These are phyloP conservation scores for Takifugu ocellatus DNA, from an alignment of 2,797 vertebrate genomes.

Conservation along the genomic window DNA sequence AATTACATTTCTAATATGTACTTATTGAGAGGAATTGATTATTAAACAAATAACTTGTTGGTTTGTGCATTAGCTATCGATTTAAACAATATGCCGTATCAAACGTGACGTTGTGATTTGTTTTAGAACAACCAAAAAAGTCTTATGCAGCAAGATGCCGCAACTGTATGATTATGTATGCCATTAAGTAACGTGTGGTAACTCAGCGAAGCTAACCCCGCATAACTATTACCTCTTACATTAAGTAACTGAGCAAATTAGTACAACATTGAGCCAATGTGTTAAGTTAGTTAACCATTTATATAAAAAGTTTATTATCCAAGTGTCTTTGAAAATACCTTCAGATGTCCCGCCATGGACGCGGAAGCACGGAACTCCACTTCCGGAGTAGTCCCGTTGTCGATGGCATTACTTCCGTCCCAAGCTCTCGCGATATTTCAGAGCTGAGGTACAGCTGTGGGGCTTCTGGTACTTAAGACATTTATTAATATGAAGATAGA, in stretches of 20 bases:
- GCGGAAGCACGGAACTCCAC: conserved; percentile 25
- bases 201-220: not conserved
- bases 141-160: too few relatives aligned
- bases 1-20: too few relatives aligned
- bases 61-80: too few relatives aligned
- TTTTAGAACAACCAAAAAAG: too few relatives aligned
- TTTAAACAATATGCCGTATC: too few relatives aligned
- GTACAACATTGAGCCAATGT: not conserved
- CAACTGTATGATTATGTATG: too few relatives aligned
- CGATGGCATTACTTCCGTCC: too few relatives aligned
- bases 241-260: not conserved
- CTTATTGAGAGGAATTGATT: too few relatives aligned
- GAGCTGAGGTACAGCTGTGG: not conserved
- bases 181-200: not conserved
- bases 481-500: too few relatives aligned
- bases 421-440: conserved; percentile 57
- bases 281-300: fast-evolving
- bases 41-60: too few relatives aligned
- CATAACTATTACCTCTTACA: not conserved
- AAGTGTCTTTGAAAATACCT: conserved; percentile 57
- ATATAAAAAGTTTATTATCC: not conserved
- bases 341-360: conserved; percentile 72
- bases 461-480: too few relatives aligned
- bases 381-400: conserved; percentile 8
- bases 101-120: too few relatives aligned